Evolutionary conservation across 2,113 vertebrate genomes (phyloP).

Genomic region (Neomonachus schauinslandi): DNA sequence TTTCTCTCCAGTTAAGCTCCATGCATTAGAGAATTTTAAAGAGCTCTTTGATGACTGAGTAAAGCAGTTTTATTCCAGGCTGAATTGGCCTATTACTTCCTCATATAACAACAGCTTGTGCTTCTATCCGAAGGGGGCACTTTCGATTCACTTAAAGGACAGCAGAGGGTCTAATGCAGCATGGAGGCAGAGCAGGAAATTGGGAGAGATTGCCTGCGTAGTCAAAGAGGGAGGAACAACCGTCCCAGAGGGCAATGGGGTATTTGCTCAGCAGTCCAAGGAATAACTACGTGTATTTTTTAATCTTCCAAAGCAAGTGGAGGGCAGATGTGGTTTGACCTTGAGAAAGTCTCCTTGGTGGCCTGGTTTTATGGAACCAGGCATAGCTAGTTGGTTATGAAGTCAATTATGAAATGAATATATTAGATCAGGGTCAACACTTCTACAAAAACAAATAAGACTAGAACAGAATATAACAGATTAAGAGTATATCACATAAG

Average conservation of each 20-base stretch:
- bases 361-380: not conserved
- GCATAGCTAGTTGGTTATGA: not conserved
- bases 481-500: not conserved
- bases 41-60: slow-evolving; percentile 30
- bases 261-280: not conserved
- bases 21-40: slow-evolving; percentile 51
- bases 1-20: slow-evolving; percentile 30
- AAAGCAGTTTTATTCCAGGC: slow-evolving; percentile 52
- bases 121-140: slow-evolving; percentile 48
- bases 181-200: slow-evolving; percentile 31
- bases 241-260: not conserved
- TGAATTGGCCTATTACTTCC: slow-evolving; percentile 10
- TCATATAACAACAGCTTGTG: not conserved
- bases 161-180: slow-evolving; percentile 40
- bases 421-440: not conserved
- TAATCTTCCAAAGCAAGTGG: slow-evolving; percentile 8
- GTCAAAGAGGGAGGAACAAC: not conserved
- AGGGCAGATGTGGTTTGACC: not conserved
- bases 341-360: not conserved
- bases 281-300: not conserved
- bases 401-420: not conserved
- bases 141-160: slow-evolving; percentile 46
- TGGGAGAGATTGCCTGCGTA: slow-evolving; percentile 1
- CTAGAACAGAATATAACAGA: not conserved
- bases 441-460: not conserved